Evolutionary conservation across 2,113 vertebrate genomes (phyloP).

Genomic region (Phrynosoma platyrhinos): DNA sequence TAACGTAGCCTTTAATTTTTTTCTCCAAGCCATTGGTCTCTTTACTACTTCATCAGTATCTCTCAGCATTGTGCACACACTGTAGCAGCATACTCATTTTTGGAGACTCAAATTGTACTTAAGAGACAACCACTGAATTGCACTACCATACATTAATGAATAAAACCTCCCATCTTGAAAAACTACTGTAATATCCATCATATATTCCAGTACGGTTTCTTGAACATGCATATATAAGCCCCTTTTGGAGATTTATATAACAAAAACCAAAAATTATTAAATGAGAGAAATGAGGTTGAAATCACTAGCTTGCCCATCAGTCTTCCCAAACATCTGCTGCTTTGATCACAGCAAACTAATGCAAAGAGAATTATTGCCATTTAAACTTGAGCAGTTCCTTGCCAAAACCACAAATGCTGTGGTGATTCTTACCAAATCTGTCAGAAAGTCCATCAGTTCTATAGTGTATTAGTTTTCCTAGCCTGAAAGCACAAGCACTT

Average conservation of each 20-base stretch:
- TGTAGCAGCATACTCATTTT: too few species aligned
- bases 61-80: too few species aligned
- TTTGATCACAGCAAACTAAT: slow-evolving; percentile 1
- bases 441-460: slow-evolving; percentile 20
- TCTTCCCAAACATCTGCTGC: neutral
- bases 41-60: too few species aligned
- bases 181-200: neutral
- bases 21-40: too few species aligned
- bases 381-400: slow-evolving; percentile 12
- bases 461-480: slow-evolving; percentile 9
- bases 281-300: neutral
- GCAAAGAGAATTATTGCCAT: slow-evolving; percentile 7
- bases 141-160: neutral
- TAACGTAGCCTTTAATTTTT: too few species aligned
- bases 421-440: slow-evolving; percentile 17
- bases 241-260: neutral
- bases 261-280: slow-evolving; percentile 1
- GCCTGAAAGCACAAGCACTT: slow-evolving; percentile 12
- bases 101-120: neutral
- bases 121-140: neutral
- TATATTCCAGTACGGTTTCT: neutral
- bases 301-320: neutral
- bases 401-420: slow-evolving; percentile 2
- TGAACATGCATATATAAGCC: neutral
- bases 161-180: neutral